Percentiles rank a stretch among this genome's conserved stretches.
phyloP scores from a whole-genome alignment of 1,140 invertebrate species.

The Anastrepha ludens region DNA sequence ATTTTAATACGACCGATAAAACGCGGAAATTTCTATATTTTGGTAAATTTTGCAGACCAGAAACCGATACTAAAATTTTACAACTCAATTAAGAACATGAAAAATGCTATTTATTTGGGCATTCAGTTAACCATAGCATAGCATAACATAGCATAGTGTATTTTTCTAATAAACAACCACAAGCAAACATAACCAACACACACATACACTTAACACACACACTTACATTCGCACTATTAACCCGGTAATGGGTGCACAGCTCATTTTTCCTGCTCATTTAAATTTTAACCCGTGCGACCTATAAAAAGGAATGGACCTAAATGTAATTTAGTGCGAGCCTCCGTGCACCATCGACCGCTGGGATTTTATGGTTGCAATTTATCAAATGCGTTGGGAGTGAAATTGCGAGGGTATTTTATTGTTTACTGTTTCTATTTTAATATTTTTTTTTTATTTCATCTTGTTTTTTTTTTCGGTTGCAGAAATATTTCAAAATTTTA shows the following conservation, averaged over 20 bases:
- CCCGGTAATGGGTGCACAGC: not conserved
- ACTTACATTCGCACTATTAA: not conserved
- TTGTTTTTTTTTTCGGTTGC: not conserved
- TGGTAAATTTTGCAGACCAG: not conserved
- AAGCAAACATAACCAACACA: not conserved
- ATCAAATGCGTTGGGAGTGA: not conserved
- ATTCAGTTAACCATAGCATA: not conserved
- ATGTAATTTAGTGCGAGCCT: not conserved
- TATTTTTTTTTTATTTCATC: not conserved
- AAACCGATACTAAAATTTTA: constrained; percentile 1
- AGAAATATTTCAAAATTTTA: constrained; percentile 41
- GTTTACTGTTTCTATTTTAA: not conserved
- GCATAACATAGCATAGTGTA: not conserved
- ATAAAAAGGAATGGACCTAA: not conserved
- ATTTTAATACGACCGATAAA: not conserved
- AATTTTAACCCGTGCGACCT: constrained; percentile 21
- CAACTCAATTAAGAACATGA: constrained; percentile 14
- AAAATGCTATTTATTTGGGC: not conserved
- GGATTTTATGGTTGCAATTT: constrained; percentile 20
- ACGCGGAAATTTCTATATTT: not conserved
- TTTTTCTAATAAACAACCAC: not conserved
- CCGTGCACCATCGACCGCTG: not conserved
- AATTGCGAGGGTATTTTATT: not conserved
- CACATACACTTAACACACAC: not conserved
- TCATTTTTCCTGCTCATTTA: constrained; percentile 34